Base-by-base conservation (phyloP, 2,888 invertebrate species). In the Tiliacea aurago region DNA sequence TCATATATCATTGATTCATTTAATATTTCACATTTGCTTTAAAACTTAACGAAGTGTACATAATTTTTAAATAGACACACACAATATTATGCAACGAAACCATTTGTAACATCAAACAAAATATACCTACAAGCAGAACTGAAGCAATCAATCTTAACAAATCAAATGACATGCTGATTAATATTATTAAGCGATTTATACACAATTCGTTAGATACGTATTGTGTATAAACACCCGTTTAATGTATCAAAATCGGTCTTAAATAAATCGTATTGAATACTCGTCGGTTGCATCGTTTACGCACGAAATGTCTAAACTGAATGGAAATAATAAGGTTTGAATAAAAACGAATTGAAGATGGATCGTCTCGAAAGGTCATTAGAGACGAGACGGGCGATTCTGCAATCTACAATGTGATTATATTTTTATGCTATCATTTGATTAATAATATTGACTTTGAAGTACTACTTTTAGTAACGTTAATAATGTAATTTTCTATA, bases 131-230 rank as follows among this genome's bases (percentile, higher is more conserved):
- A 68, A 76, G 45, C 43, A 66, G 64, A 75, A 73, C 71, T 70
- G 61, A 71, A 81, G 58, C 47, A 81, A 85, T 85, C 75, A 87
- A 86, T 86, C 81, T 85, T 85, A 70, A 80, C 66, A 83, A 78
- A 78, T 74, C 74, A 80, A 81, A 82, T 73, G 75, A 84, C 68
- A 77, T 73, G 79, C 70, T 84, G 80, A 87, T 87, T 80, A 76
- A 78, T 85, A 85, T 76, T 86, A 82, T 77, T 76, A 84, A 86
- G 74, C 65, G 79, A 78, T 80, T 88, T 76, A 76, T 76, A 70
- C 53, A 84, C 87, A 87, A 88, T 87, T 87, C 87, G 88, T 87
- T 87, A 87, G 86, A 78, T 78, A 73, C 59, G 77, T 84, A 87
- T 87, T 88, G 86, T 84, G 66, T 80, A 82, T 74, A 85, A 86